Base-by-base conservation (phyloP, 2,888 invertebrate genomes). In the Fragum sueziense region DNA sequence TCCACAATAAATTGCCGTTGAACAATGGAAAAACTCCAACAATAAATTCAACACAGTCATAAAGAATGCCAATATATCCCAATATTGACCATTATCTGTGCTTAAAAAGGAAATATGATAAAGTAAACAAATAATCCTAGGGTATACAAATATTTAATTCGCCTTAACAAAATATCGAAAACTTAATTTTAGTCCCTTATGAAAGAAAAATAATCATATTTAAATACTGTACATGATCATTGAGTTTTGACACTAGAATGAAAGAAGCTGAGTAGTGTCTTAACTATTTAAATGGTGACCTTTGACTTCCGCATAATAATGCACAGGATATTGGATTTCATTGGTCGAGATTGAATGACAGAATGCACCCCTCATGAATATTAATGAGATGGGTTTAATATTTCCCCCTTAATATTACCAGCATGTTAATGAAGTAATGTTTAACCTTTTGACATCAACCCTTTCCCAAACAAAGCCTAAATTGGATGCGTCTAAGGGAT, bases 261-360 rank as follows among this genome's bases (percentile, higher is more conserved):
- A 41, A 17, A 41, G 65, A 65, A 41, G 65, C 65, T 65, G 65
- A 34, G 54, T 0, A 1, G 29, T 70, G 34, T 33, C 34, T 54
- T 33, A 17, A 54, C 52, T 70, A 54, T 77, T 75, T 78, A 76
- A 76, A 81, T 73, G 41, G 59, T 84, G 80, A 84, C 84, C 84
- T 84, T 84, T 84, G 80, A 84, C 80, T 74, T 67, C 68, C 65
- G 54, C 74, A 74, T 74, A 74, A 84, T 74, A 67, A 54, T 65
- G 27, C 27, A 47, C 47, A 47, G 51, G 65, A 37, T 74, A 52
- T 47, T 34, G 59, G n/a, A 71, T 79, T 52, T 74, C 51, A 82
- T 82, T 82, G 82, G 82, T 59, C 68, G 22, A 65, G 41, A 41
- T 34, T 14, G 7, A n/a, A 20, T 65, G 65, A 33, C 37, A 65